A percentile compares a stretch with the other conserved stretches of the same genome.
phyloP scores from a whole-genome alignment of 1,140 invertebrate species.

The Diprion similis region DNA sequence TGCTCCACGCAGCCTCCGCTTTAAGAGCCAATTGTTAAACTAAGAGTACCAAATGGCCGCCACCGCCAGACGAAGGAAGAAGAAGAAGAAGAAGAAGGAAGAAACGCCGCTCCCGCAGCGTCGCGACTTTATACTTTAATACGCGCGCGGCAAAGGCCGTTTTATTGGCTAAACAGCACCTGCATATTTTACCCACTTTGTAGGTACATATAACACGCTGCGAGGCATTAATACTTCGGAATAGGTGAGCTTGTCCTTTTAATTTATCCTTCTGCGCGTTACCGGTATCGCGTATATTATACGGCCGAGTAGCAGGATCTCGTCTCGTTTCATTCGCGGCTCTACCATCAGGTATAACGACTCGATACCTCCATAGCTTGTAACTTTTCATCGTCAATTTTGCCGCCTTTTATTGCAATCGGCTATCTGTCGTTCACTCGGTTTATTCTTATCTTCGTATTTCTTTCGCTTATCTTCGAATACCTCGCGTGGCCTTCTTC shows the following conservation, averaged over 20 bases:
- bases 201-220: not conserved
- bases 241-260: not conserved
- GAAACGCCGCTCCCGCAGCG: not conserved
- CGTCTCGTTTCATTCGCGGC: too few species aligned
- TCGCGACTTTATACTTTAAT: not conserved
- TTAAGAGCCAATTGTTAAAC: constrained; percentile 43
- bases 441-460: too few species aligned
- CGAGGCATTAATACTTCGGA: not conserved
- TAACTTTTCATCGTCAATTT: too few species aligned
- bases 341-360: too few species aligned
- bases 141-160: not conserved
- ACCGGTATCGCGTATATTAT: not conserved
- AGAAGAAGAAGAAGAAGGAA: too few species aligned
- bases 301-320: not conserved
- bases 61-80: not conserved
- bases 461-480: too few species aligned
- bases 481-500: too few species aligned
- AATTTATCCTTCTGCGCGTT: not conserved
- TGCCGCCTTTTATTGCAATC: too few species aligned
- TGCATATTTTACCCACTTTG: constrained; percentile 2
- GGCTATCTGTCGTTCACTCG: too few species aligned
- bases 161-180: not conserved
- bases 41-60: constrained; percentile 42
- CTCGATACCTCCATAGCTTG: too few species aligned
- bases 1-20: constrained; percentile 14